Evolutionary conservation across 2,888 invertebrate species (phyloP).

Genomic region (Callyntrura sp.): DNA sequence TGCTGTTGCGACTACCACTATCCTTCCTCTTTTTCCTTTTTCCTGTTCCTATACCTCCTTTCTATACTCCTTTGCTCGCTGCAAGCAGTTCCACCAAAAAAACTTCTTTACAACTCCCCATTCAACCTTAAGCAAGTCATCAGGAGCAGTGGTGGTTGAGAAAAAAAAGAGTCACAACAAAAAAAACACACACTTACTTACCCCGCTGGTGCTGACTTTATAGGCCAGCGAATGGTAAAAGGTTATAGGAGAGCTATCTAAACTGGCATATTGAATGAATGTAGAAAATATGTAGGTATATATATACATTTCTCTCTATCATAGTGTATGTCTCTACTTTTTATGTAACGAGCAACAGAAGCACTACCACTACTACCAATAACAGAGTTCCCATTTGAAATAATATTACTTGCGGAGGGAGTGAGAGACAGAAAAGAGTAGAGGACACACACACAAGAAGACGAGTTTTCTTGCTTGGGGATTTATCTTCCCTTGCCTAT

Average conservation of each 20-base stretch:
- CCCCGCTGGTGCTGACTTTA: conserved; percentile 10
- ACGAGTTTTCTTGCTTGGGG: conserved; percentile 76
- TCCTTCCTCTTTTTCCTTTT: conserved; percentile 25
- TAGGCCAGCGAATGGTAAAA: not conserved
- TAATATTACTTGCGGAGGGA: conserved; percentile 57
- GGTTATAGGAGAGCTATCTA: not conserved
- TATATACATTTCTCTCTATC: no score
- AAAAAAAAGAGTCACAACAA: conserved; percentile 72
- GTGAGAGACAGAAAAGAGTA: conserved; percentile 55
- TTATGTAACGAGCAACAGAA: conserved; percentile 44
- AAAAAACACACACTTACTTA: conserved; percentile 57
- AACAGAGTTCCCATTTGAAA: conserved; percentile 72
- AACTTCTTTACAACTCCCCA: conserved; percentile 74
- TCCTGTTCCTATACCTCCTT: not conserved
- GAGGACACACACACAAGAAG: conserved; percentile 41
- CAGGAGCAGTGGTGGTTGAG: conserved; percentile 50
- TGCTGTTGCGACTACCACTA: not conserved
- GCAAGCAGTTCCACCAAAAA: conserved; percentile 65
- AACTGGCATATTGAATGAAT: not conserved
- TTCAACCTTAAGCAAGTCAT: conserved; percentile 78
- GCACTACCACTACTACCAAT: conserved; percentile 38
- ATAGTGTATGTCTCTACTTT: no score
- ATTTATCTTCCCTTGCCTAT: conserved; percentile 73
- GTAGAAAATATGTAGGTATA: conserved; percentile 42
- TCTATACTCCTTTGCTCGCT: conserved; percentile 16